Evolutionary conservation across 30 jellyfish, hydroid and myxozoan genomes (phyloP), one percentile per base, ranked within the genome.

Genomic region (Pelagia noctiluca): DNA sequence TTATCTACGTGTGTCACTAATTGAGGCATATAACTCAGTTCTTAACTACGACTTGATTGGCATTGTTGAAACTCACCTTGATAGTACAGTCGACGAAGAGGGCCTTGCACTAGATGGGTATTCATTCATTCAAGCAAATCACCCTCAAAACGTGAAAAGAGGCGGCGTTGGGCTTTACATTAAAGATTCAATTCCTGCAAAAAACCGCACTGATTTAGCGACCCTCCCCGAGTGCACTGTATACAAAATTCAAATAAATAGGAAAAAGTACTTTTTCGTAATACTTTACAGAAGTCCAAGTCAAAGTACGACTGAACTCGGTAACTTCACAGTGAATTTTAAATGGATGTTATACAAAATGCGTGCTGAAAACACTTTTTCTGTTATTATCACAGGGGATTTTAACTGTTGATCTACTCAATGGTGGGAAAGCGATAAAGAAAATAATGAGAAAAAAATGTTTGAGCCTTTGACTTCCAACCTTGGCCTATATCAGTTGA

Each of bases 101-200:
- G 50, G 82, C 19, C 90, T 79, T 34, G 81, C 82, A 65, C 81
- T 79, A 24, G 82, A 48, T 63, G 82, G 71, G 81, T 79, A 62
- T 46, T 21, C 90, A 48, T 79, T 79, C 48, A 42, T 70, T 10
- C 32, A 37, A 37, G 35, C 21, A 19, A 37, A 70, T 37, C 82
- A 70, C 35, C 82, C 82, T 21, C 82, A 42, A 35, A 31, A 70
- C 35, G 72, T 70, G 67, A 70, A 70, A 31, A 70, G 82, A 37
- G 67, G 71, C 16, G 75, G 87, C 33, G 76, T 75, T 75, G 87
- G 87, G 87, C 87, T 75, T 35, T 75, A 75, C 76, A 71, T 75
- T 30, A 75, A 75, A 54, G 87, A 75, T 75, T 75, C 87, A 46
- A 75, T 73, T 60, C 87, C 87, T 33, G 18, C 87, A 31, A 75